Base-by-base conservation (phyloP, 2,888 invertebrate genomes). In the Drosophila niveifrons region DNA sequence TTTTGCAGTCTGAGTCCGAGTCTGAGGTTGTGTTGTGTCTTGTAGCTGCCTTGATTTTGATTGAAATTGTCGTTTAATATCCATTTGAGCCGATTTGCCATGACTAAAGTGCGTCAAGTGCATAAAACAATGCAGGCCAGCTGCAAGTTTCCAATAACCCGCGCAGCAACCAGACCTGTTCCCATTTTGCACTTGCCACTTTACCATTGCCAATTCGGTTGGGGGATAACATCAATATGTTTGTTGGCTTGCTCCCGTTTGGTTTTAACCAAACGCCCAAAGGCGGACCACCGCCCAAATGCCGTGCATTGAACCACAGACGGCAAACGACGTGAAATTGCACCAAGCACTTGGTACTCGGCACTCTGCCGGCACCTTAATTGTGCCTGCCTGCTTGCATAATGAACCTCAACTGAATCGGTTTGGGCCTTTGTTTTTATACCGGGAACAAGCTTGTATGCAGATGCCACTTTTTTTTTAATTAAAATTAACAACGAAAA, bases 51-150 rank as follows among this genome's bases (percentile, higher is more conserved):
- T 82, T 62, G 41, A 23, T 52, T 61, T 78, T 76, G 57, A 80
- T 88, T 88, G 62, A 82, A 82, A 76, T 72, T 86, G 82, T 80
- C 87, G 87, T 64, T 88, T 88, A 74, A 86, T 74, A 87, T 88
- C 64, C 71, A 80, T 80, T 80, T 86, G 82, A 74, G 65, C 74
- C 72, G 69, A 76, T 82, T 74, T 74, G 71, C 59, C 70, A 72
- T 70, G 65, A 51, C 66, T 61, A 71, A 67, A 66, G 48, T 43
- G 52, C 57, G 47, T 46, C 88, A 57, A 80, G 80, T 72, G 66
- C 74, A 65, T 66, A 39, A 61, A 70, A 71, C 67, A 72, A 77
- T 68, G 66, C 70, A 65, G 64, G 69, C 82, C 59, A 75, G 46
- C 66, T 56, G 43, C 53, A 57, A 64, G 62, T 85, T 88, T 82